phyloP scores from a whole-genome alignment of 2,797 vertebrate species.

The Tragopan temminckii region DNA sequence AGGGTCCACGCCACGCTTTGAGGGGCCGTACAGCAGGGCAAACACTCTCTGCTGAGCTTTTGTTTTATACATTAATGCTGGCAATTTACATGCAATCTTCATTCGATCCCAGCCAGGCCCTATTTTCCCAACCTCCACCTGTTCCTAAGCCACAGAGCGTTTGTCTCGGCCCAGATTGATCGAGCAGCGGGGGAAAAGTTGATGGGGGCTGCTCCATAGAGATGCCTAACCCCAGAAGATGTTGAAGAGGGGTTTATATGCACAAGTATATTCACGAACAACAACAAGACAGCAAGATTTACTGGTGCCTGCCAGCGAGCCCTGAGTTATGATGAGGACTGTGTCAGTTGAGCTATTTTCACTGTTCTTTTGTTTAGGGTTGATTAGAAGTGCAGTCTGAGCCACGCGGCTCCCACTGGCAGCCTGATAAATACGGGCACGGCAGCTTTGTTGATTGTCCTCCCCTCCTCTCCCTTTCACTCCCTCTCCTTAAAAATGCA shows the following conservation, averaged over 20 bases:
- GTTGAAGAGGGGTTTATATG: neutral
- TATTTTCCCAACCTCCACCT: slow-evolving; percentile 63
- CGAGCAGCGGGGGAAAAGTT: neutral
- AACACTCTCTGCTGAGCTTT: slow-evolving; percentile 22
- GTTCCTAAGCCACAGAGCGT: slow-evolving; percentile 1
- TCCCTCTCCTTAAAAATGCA: slow-evolving; percentile 55
- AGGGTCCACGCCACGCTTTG: neutral
- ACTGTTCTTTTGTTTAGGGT: slow-evolving; percentile 62
- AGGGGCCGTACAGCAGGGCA: neutral
- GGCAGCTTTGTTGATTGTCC: slow-evolving; percentile 52
- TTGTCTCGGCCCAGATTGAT: slow-evolving; percentile 5
- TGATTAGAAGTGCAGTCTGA: slow-evolving; percentile 38
- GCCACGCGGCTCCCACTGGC: slow-evolving; percentile 64
- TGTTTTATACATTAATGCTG: slow-evolving; percentile 39
- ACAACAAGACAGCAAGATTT: slow-evolving; percentile 40
- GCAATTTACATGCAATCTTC: slow-evolving; percentile 62
- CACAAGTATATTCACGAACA: slow-evolving; percentile 23
- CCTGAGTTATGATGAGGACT: slow-evolving; percentile 11
- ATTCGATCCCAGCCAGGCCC: neutral
- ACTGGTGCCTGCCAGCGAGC: slow-evolving; percentile 30
- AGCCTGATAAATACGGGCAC: slow-evolving; percentile 38
- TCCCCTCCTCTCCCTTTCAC: slow-evolving; percentile 31
- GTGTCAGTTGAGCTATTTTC: slow-evolving; percentile 43
- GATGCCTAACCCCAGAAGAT: neutral
- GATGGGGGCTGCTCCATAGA: neutral